A percentile compares a stretch with the other conserved stretches of the same genome.
phyloP scores from a whole-genome alignment of 2,113 vertebrate genomes.

The Sorex araneus region DNA sequence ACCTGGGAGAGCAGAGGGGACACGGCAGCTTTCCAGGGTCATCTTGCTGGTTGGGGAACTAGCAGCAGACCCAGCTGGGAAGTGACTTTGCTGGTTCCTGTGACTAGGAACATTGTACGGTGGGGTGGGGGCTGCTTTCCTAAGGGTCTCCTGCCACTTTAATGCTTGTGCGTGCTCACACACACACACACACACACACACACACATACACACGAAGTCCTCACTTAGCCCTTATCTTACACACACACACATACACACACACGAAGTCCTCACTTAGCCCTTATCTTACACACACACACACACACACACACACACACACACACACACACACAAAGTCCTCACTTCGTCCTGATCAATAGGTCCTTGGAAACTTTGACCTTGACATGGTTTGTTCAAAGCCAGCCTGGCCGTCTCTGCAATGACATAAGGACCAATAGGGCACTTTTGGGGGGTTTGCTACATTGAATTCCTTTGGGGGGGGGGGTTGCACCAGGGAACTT shows the following conservation, averaged over 20 bases:
- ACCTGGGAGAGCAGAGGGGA: not conserved
- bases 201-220: not conserved
- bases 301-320: too few relatives aligned
- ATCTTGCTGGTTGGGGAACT: slow-evolving; percentile 45
- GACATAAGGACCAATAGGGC: too few relatives aligned
- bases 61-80: slow-evolving; percentile 37
- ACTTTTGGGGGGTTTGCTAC: not conserved
- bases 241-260: not conserved
- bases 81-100: slow-evolving; percentile 26
- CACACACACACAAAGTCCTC: not conserved
- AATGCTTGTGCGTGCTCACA: not conserved
- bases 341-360: not conserved
- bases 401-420: not conserved
- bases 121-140: not conserved
- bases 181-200: not conserved
- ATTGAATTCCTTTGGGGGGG: not conserved
- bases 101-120: not conserved
- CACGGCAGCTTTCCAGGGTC: slow-evolving; percentile 17
- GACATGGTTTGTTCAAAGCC: not conserved
- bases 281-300: too few relatives aligned
- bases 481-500: not conserved
- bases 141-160: not conserved
- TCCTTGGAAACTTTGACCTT: not conserved
- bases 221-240: too few relatives aligned
- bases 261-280: not conserved